Percentiles rank a stretch among this genome's conserved stretches.
Evolutionary conservation across 2,888 invertebrate genomes (phyloP).

Genomic region (Pardosa pseudoannulata): DNA sequence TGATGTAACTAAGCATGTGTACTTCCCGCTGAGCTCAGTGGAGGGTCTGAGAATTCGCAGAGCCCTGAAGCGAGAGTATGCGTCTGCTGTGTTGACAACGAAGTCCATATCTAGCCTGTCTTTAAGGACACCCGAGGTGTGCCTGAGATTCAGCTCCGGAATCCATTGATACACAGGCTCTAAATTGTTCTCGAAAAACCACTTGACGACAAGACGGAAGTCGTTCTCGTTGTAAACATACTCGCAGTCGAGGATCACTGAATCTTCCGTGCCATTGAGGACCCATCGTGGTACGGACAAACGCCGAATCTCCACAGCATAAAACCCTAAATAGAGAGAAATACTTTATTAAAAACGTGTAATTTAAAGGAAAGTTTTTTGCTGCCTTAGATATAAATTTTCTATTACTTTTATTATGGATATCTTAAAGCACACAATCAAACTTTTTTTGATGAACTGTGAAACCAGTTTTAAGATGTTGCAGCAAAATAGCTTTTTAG

Average conservation of each 20-base stretch:
- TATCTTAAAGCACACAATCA: no score
- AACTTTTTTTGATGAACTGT: no score
- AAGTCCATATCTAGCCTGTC: conserved; percentile 69
- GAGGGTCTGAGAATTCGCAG: conserved; percentile 73
- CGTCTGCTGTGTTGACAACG: conserved; percentile 61
- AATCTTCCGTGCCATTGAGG: conserved; percentile 73
- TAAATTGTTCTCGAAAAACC: conserved; percentile 74
- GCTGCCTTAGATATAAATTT: no score
- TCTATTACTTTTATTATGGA: no score
- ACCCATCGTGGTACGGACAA: conserved; percentile 74
- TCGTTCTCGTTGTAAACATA: conserved; percentile 73
- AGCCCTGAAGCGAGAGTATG: conserved; percentile 72
- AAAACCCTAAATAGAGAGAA: no score
- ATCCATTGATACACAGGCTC: conserved; percentile 75
- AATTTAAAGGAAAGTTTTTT: no score
- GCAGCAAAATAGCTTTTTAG: no score
- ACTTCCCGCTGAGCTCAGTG: conserved; percentile 74
- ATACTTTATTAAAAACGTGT: no score
- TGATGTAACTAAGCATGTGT: conserved; percentile 74
- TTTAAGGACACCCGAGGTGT: conserved; percentile 71
- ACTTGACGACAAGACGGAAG: conserved; percentile 74
- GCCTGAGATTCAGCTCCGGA: conserved; percentile 72
- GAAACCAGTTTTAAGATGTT: no score
- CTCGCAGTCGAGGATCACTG: conserved; percentile 74
- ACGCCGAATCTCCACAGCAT: conserved; percentile 72